phyloP scores from a whole-genome alignment of 2,797 vertebrate species.

The Siniperca obscura region DNA sequence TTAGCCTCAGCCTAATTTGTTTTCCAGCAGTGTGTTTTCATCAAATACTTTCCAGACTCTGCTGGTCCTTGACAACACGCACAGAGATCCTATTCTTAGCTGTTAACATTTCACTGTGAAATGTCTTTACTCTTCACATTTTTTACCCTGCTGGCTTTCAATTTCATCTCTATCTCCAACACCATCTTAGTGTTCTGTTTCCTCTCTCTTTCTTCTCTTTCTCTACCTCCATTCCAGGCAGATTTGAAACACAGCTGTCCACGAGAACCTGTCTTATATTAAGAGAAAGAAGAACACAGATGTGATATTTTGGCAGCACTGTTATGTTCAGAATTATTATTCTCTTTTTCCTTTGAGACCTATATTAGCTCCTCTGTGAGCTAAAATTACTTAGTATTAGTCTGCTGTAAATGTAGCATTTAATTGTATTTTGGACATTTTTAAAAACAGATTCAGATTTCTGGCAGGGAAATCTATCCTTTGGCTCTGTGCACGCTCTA shows the following conservation, averaged over 20 bases:
- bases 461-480: slow-evolving; percentile 1
- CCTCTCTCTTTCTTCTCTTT: neutral
- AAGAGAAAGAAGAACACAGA: slow-evolving; percentile 30
- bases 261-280: slow-evolving; percentile 39
- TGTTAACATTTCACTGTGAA: slow-evolving; percentile 55
- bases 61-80: slow-evolving; percentile 16
- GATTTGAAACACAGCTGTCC: slow-evolving; percentile 61
- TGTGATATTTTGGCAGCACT: slow-evolving; percentile 12
- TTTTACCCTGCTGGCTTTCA: slow-evolving; percentile 33
- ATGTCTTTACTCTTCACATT: slow-evolving; percentile 38
- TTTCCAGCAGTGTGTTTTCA: slow-evolving; percentile 52
- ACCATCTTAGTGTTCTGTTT: neutral
- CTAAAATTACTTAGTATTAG: slow-evolving; percentile 3
- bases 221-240: slow-evolving; percentile 49
- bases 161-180: slow-evolving; percentile 21
- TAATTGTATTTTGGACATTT: neutral
- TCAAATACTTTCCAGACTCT: slow-evolving; percentile 53
- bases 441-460: neutral
- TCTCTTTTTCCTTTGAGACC: neutral
- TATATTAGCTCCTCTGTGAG: neutral
- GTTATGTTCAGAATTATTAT: slow-evolving; percentile 4
- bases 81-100: slow-evolving; percentile 60
- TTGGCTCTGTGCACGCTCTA: slow-evolving; percentile 1
- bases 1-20: slow-evolving; percentile 37
- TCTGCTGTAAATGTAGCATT: neutral